Evolutionary conservation across 2,888 invertebrate species (phyloP), one percentile per base, ranked within the genome.

Genomic region (Diadegma fenestrale): DNA sequence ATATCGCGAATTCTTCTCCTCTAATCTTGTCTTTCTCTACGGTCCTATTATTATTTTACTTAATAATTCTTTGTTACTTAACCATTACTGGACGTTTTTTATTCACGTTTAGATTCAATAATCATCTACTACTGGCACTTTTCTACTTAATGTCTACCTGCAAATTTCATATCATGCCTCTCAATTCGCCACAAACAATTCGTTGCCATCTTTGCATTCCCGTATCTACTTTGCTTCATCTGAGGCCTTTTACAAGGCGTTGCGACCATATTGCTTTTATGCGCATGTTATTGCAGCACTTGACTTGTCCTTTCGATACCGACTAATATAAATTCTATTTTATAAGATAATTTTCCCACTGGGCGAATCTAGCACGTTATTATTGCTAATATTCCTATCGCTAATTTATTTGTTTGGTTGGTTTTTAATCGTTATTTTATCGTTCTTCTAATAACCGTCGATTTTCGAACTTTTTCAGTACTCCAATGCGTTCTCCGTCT

Each of bases 71-170:
- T 80, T 79, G 68, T 84, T 89, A 90, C 93, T 93, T 93, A 93
- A 93, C 82, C 91, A 90, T 93, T 94, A 94, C 91, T 94, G 94
- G 94, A 94, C 94, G 94, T 94, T 93, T 93, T 91, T 91, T 89
- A 87, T 85, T 84, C 87, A 82, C 80, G 75, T 86, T 80, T 89
- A 89, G 88, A 86, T 86, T 90, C 84, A 90, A 90, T 90, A 91
- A 89, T 89, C 82, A 87, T 91, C 90, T 88, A 89, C 90, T 93
- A 93, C 93, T 93, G 94, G 94, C 93, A 94, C 93, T 94, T 94
- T 93, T 92, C 93, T 93, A 93, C 92, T 94, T 93, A 93, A 87
- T 89, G 90, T 89, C 92, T 92, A 92, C 88, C 78, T 89, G 90
- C 91, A 90, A 92, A 92, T 89, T 90, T 89, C 79, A 58, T 63